phyloP scores from a whole-genome alignment of 2,888 invertebrate genomes.

The Therioaphis trifolii region DNA sequence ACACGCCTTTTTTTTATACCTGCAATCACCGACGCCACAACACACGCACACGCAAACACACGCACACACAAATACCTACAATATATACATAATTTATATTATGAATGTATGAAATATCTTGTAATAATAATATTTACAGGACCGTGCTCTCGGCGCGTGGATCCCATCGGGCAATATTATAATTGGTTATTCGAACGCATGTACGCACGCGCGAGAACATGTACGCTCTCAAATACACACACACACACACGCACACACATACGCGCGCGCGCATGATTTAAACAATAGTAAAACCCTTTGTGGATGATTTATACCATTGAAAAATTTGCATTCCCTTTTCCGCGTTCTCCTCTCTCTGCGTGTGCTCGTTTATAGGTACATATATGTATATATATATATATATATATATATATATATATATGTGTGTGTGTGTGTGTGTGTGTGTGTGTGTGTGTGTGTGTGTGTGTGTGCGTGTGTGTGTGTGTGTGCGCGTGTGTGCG shows the following conservation, averaged over 20 bases:
- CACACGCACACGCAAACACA: neutral
- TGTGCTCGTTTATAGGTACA: neutral
- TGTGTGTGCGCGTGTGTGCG: too few species aligned
- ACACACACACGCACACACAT: neutral
- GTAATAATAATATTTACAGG: neutral
- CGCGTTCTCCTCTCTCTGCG: neutral
- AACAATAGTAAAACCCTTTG: constrained; percentile 48
- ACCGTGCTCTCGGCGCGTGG: neutral
- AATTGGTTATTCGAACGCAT: constrained; percentile 44
- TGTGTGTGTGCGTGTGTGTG: too few species aligned
- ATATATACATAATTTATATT: neutral
- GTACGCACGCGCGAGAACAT: too few species aligned
- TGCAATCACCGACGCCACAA: neutral
- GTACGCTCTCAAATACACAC: too few species aligned
- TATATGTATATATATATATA: constrained; percentile 9
- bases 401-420: too few species aligned
- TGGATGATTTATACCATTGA: constrained; percentile 45
- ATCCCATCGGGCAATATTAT: constrained; percentile 23
- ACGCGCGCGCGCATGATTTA: neutral
- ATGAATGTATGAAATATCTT: too few species aligned
- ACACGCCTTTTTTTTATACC: neutral
- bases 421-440: too few species aligned
- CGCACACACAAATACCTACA: neutral
- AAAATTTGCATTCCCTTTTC: constrained; percentile 59
- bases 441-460: too few species aligned